Base-by-base conservation (phyloP, 2,797 vertebrate species). In the Etheostoma nigrum region DNA sequence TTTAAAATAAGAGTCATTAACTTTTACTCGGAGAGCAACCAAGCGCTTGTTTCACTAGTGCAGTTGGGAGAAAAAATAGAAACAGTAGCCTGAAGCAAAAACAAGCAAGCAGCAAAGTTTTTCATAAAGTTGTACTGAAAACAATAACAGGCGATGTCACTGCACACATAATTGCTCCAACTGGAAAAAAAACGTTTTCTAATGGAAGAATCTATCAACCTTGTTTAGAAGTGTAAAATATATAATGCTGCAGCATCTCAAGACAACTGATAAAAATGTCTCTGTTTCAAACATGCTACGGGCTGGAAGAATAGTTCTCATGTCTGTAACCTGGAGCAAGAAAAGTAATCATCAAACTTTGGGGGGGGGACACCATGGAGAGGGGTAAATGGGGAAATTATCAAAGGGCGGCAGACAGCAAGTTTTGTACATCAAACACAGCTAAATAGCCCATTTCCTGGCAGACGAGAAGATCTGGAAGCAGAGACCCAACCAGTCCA, bases 81-180 rank as follows among this genome's bases (percentile, higher is more conserved):
- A 85, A 74, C 57, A 62, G 54, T 54, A 67, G 86, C 90, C 83
- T 45, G 2, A 30, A 78, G 91, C 88, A 61, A 86, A 90, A 92
- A 85, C 82, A 89, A 84, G 63, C 67, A 65, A 82, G 85, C 44
- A 61, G 66, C 51, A 74, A 90, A 89, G 66, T 90, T 91, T 82
- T 84, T 84, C 77, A 87, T 82, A 64, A 85, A 91, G 83, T 88
- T 87, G 63, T 21, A 80, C 77, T 76, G 67, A 88, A 91, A 92
- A 93, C 84, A 92, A 92, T 76, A 93, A 88, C 86, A 89, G 81
- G 48, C 76, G 2, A 85, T 90, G 88, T 89, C 88, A 86, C 74
- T 30, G 81, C 84, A 78, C 79, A 86, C 74, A 84, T 89, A 89
- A 93, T 89, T 90, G 86, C 86, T 89, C 81, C 72, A 77, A 87